phyloP scores from a whole-genome alignment of 2,797 vertebrate genomes.

The Hoplostethus mediterraneus region DNA sequence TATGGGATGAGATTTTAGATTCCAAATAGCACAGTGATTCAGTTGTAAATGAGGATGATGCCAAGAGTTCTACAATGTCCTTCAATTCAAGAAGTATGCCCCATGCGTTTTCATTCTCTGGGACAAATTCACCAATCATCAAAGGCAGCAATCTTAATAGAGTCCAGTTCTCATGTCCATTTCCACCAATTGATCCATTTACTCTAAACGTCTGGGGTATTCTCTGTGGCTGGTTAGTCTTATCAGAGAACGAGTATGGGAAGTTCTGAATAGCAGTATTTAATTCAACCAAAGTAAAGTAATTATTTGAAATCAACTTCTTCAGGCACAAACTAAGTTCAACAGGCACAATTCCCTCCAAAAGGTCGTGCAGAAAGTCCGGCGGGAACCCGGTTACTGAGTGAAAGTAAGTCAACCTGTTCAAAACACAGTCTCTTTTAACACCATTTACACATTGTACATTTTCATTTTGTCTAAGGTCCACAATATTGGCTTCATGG shows the following conservation, averaged over 20 bases:
- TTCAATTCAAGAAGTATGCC: conserved; percentile 28
- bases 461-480: neutral
- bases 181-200: conserved; percentile 30
- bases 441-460: conserved; percentile 20
- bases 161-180: conserved; percentile 42
- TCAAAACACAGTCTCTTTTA: conserved; percentile 17
- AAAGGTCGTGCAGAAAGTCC: conserved; percentile 23
- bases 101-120: conserved; percentile 32
- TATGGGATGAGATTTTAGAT: conserved; percentile 36
- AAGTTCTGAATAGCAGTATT: conserved; percentile 36
- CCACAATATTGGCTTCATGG: neutral
- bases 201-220: conserved; percentile 1
- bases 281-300: conserved; percentile 36
- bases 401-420: conserved; percentile 19
- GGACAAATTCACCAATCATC: conserved; percentile 30
- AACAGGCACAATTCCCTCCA: conserved; percentile 36
- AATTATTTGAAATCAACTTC: conserved; percentile 22
- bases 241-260: conserved; percentile 36
- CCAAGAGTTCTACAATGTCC: conserved; percentile 29
- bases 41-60: conserved; percentile 13
- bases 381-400: conserved; percentile 10
- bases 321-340: conserved; percentile 34
- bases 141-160: conserved; percentile 30
- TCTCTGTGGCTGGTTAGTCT: conserved; percentile 29
- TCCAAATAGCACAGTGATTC: conserved; percentile 28